Conservation (phyloP, 2,797 vertebrate species). For the Hypotaenidia philippensis region DNA sequence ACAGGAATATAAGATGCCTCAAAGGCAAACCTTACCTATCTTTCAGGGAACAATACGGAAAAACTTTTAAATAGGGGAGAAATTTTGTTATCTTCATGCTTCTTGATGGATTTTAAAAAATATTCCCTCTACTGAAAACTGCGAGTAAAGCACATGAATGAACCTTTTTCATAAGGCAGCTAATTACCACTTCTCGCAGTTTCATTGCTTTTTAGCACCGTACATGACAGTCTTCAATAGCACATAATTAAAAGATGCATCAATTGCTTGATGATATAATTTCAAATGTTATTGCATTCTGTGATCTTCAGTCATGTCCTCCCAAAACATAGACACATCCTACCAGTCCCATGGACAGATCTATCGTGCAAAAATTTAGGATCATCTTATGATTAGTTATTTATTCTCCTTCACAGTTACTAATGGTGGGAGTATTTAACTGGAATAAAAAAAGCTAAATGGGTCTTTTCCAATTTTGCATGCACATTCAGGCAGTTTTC, state of each 20-base stretch:
- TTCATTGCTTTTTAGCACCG: neutral
- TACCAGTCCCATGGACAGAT: neutral
- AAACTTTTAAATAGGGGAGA: neutral
- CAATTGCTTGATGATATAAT: neutral
- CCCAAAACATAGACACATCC: neutral
- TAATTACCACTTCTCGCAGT: neutral
- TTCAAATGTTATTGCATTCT: neutral
- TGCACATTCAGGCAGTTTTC: neutral
- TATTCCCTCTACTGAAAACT: neutral
- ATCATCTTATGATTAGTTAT: neutral
- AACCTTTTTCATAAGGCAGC: neutral
- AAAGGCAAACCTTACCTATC: constrained; percentile 82
- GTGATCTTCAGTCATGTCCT: neutral
- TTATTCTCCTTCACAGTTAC: neutral
- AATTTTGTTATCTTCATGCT: constrained; percentile 11
- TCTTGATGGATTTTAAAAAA: constrained; percentile 3
- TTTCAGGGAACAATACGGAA: constrained; percentile 67
- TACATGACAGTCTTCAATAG: neutral
- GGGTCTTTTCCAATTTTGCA: neutral
- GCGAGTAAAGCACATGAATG: neutral
- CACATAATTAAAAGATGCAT: neutral
- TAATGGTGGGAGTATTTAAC: neutral
- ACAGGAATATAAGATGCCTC: constrained; percentile 88
- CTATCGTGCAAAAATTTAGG: neutral
- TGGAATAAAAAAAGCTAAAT: neutral